phyloP scores from a whole-genome alignment of 2,797 vertebrate genomes.

The Malacoctenus gilli region DNA sequence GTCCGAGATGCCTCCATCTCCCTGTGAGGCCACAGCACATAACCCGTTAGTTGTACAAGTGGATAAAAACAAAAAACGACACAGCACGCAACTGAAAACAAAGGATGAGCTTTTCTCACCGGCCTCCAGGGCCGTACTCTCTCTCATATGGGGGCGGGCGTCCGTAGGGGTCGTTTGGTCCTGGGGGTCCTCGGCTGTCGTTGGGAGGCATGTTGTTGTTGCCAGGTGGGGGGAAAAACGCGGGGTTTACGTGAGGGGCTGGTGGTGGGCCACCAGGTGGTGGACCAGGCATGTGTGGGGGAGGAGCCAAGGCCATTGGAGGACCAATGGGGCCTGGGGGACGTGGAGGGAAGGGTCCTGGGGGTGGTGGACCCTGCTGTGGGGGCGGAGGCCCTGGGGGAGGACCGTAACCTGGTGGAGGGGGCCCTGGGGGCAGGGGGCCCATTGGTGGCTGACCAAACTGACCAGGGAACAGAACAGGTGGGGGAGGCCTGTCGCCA shows the following conservation, averaged over 20 bases:
- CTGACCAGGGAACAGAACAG: constrained; percentile 96
- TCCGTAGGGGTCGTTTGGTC: constrained; percentile 92
- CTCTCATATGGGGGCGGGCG: constrained; percentile 96
- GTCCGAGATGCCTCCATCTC: constrained; percentile 96
- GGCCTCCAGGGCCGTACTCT: constrained; percentile 95
- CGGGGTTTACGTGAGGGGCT: constrained; percentile 97
- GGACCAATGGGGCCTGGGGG: constrained; percentile 95
- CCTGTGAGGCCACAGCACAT: constrained; percentile 70
- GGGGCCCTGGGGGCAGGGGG: constrained; percentile 90
- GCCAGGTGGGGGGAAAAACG: constrained; percentile 97
- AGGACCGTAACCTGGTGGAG: constrained; percentile 93
- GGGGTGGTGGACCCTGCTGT: constrained; percentile 90
- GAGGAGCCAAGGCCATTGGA: constrained; percentile 93
- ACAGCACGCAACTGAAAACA: not conserved
- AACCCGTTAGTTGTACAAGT: not conserved
- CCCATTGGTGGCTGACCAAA: constrained; percentile 94
- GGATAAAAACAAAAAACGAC: not conserved
- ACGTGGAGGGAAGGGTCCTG: constrained; percentile 93
- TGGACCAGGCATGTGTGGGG: constrained; percentile 95
- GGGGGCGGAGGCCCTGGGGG: constrained; percentile 92
- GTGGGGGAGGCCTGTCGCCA: constrained; percentile 95
- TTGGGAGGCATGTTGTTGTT: constrained; percentile 94
- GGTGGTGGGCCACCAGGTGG: constrained; percentile 97
- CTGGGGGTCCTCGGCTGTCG: constrained; percentile 90
- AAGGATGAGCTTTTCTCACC: constrained; percentile 78